These are phyloP conservation scores for Napeogenes inachia DNA, from an alignment of 2,888 invertebrate genomes.

Conservation along the genomic window DNA sequence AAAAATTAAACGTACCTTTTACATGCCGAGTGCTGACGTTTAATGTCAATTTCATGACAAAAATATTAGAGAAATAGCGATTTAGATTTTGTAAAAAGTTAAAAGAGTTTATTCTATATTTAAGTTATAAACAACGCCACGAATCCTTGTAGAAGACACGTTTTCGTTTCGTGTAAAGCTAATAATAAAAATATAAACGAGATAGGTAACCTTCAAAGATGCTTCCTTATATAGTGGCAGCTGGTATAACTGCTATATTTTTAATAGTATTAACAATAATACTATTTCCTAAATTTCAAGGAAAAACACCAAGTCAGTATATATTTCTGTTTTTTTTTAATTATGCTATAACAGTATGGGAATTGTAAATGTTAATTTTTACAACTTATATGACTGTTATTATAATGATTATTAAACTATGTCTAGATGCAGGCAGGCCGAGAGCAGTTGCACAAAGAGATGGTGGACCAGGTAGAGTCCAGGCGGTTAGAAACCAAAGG, in stretches of 20 bases:
- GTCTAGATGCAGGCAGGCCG: conserved; percentile 53
- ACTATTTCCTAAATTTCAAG: conserved; percentile 54
- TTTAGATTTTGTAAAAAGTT: no score
- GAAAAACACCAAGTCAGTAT: conserved; percentile 54
- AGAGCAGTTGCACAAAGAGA: conserved; percentile 65
- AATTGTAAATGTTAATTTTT: no score
- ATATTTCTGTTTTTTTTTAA: background rate
- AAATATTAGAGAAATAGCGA: no score
- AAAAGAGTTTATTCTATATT: no score
- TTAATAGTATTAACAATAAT: conserved; percentile 55
- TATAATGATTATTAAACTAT: conserved; percentile 11
- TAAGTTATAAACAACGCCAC: no score
- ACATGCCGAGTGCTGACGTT: no score
- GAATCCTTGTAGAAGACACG: no score
- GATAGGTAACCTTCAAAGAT: conserved; percentile 34
- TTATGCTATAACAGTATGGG: no score
- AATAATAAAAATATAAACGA: background rate
- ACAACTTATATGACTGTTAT: no score
- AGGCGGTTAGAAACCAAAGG: conserved; percentile 84
- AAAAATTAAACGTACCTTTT: no score
- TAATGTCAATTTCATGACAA: no score
- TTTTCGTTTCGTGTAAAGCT: no score
- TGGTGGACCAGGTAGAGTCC: conserved; percentile 82
- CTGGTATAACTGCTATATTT: conserved; percentile 61
- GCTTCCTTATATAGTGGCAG: conserved; percentile 69